Evolutionary conservation across 2,113 vertebrate species (phyloP).

Genomic region (Hylia prasina): DNA sequence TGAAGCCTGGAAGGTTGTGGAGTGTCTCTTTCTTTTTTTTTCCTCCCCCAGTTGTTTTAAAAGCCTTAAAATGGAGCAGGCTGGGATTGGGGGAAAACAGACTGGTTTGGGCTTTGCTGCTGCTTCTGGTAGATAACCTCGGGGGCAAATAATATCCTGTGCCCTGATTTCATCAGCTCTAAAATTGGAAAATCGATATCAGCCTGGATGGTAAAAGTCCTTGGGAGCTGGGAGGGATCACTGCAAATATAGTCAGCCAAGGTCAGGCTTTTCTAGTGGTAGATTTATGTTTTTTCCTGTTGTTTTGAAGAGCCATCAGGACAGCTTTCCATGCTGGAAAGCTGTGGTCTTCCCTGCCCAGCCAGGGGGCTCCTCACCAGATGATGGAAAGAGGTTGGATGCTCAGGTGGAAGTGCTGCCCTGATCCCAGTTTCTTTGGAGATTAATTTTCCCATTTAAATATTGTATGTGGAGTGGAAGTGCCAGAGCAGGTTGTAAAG

Average conservation of each 20-base stretch:
- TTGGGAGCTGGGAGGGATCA: neutral
- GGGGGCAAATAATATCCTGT: neutral
- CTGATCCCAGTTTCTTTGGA: neutral
- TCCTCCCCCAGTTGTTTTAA: neutral
- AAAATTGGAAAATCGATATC: neutral
- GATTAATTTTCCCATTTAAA: neutral
- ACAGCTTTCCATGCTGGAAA: neutral
- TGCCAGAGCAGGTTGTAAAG: rapidly evolving
- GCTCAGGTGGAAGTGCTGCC: neutral
- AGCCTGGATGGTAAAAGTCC: neutral
- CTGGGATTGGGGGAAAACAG: neutral
- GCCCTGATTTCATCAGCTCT: neutral
- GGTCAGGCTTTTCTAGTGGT: neutral
- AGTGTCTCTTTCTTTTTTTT: neutral
- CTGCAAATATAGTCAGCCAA: neutral
- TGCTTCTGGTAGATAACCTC: neutral
- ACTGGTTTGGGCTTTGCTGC: rapidly evolving
- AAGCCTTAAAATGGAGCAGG: neutral
- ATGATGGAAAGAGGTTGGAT: neutral
- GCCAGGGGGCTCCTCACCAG: rapidly evolving
- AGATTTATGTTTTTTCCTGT: neutral
- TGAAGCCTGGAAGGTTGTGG: neutral
- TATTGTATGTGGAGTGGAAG: neutral
- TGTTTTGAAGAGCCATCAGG: neutral
- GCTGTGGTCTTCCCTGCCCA: rapidly evolving